Conservation (phyloP, 2,113 vertebrate genomes). For the Hippocampus guttulatus region DNA sequence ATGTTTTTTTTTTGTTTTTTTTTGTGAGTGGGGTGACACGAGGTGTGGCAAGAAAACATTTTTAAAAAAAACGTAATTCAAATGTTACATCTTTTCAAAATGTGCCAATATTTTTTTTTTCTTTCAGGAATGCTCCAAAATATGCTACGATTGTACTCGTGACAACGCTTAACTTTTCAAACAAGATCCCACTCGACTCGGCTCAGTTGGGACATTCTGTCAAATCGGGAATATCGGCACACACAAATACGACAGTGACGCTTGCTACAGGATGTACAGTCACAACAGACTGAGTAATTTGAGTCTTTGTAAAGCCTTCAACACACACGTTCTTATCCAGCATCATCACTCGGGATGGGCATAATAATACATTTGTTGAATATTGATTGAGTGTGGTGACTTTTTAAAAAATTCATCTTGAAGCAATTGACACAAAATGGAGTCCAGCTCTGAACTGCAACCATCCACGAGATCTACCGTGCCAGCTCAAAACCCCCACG, state of each 20-base stretch:
- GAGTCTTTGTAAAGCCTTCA: constrained; percentile 20
- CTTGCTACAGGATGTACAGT: constrained; percentile 15
- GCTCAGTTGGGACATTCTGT: constrained; percentile 46
- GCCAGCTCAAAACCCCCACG: too few relatives aligned
- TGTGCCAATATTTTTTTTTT: background rate
- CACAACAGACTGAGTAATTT: constrained; percentile 25
- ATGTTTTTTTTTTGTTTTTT: too few relatives aligned
- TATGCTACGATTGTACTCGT: background rate
- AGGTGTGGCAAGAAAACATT: background rate
- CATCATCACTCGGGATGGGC: background rate
- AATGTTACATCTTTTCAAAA: background rate
- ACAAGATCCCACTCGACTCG: background rate
- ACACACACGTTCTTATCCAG: constrained; percentile 21
- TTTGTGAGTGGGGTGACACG: too few relatives aligned
- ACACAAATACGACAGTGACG: constrained; percentile 29
- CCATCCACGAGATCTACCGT: background rate
- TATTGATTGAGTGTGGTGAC: background rate
- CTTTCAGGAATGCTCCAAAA: background rate
- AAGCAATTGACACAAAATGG: background rate
- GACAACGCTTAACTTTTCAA: background rate
- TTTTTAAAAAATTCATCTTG: background rate
- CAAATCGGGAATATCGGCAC: constrained; percentile 25
- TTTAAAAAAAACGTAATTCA: background rate
- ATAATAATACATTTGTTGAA: background rate
- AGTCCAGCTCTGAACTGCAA: background rate